Base-by-base conservation (phyloP, 1,140 invertebrate genomes). In the Bombus balteatus region DNA sequence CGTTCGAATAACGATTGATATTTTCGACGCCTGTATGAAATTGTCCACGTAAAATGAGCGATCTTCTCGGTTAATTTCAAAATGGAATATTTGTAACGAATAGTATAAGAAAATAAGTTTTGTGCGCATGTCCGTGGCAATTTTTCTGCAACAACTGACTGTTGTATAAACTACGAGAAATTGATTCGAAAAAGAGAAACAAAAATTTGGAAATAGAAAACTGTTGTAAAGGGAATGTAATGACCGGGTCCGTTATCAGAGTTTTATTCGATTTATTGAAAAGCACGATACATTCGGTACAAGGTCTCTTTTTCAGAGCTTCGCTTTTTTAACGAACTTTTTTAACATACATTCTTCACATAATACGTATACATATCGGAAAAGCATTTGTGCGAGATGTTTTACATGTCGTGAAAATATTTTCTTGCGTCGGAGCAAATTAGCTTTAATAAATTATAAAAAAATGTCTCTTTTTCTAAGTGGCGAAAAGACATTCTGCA, bases 181-280 rank as follows among this genome's bases (percentile, higher is more conserved):
- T 68, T 71, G 39, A 43, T 78, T 43, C 28, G 53, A 81, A 74
- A 80, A 85, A 53, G 22, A 3, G 43, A 32, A 73, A 74, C 18
- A 72, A 80, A 80, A 62, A 59, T 15, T 47, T 62, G 22, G 10
- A 73, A 74, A 57, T 47, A 70, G 41, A 53, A 71, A 53, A 59
- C 62, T 43, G 70, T 78, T 70, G 74, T 70, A 71, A 47, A 78
- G 34, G 41, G 71, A 41, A 74, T 57, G 68, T 74, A 74, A 53
- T 81, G 34, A 57, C 43, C 78, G 39, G 28, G 34, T 66, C 70
- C 22, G 83, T 81, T 85, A 81, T 85, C 83, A 43, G 28, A 81
- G 78, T 81, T 85, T 41, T 74, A 68, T 57, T 85, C 71, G 70
- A 22, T 12, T 34, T 73, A 85, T 81, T 59, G 59, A 75, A 81